Base-by-base conservation (phyloP, 2,888 invertebrate species). In the Microplitis manilae region DNA sequence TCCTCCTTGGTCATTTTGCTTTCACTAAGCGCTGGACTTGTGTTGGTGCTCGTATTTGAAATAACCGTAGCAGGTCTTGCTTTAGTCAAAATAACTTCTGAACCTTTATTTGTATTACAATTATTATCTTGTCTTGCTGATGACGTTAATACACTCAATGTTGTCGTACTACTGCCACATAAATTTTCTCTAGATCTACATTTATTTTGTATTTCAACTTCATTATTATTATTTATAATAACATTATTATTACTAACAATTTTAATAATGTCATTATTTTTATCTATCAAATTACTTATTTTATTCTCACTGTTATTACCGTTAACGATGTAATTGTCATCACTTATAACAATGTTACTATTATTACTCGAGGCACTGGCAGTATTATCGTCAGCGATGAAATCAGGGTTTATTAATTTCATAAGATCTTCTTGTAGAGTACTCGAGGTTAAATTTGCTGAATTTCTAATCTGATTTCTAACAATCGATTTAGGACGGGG, bases 361-460 rank as follows among this genome's bases (percentile, higher is more conserved):
- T 77, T 73, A 72, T 80, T 77, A 61, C 65, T 75, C 62, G 60
- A 59, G 40, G 88, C 87, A 83, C 89, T 86, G 80, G 89, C 88
- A 2, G 88, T 87, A 50, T 81, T 85, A 50, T 90, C 89, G 17
- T 90, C 90, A 7, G 86, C 84, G 15, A 90, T 89, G 71, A 87
- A 90, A 85, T 96, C 96, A 0, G 96, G 96, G 90, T 96, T 95
- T 85, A 97, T 97, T 39, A 97, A 91, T 69, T 96, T 94, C 92
- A 97, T 94, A 30, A 96, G 91, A 87, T 97, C 97, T 88, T 97
- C 96, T 91, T 97, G 94, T 40, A 95, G 91, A 30, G 94, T 94
- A 82, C 92, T 93, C 0, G 91, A 90, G 0, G 91, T 91, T 64
- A 93, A 87, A 86, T 93, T 93, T 9, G 93, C 92, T 78, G 93